Evolutionary conservation across 2,113 vertebrate genomes (phyloP), one percentile per base, ranked within the genome.

Genomic region (Psilopogon haemacephalus): DNA sequence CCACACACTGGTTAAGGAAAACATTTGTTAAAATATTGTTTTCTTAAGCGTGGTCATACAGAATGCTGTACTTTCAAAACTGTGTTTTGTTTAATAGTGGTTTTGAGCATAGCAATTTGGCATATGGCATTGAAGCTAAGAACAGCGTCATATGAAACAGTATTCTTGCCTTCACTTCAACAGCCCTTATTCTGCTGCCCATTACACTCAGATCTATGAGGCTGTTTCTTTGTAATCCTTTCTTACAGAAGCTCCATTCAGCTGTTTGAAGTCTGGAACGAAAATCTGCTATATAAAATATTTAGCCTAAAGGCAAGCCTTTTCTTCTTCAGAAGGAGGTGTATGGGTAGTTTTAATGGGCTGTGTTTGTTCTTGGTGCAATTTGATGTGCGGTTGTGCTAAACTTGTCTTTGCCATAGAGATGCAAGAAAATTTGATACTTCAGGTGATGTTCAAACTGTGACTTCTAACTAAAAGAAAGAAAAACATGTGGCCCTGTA

Each of bases 201-300:
- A 32, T 74, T 74, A 18, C 5, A 44, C 68, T 89, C 59, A 83
- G 60, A 50, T 48, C 32, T 86, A 83, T 88, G 67, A 85, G 93
- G 40, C 48, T 52, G 27, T 67, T 96, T 90, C 63, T 79, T 80
- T 91, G 70, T 62, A 92, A 87, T 86, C 62, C 54, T 32, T 90
- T 80, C 58, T 90, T 88, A 74, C 37, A 52, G 64, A 64, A 83
- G 46, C 55, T 91, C 71, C n/a, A 46, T 81, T 93, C 89, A 93
- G 42, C 93, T 94, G 60, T 90, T 95, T 96, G 95, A 96, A 93
- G 84, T 85, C 64, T 60, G 72, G 23, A 26, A 63, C 27, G 84
- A 62, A 88, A 64, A 82, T 75, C 70, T 78, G 35, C 76, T 86
- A 16, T 30, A 67, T 50, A 86, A 81, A 78, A 8, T 32, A 73